A percentile compares a stretch with the other conserved stretches of the same genome.
These are phyloP conservation scores for Megalopta genalis DNA, from an alignment of 1,140 invertebrate genomes.

Conservation along the genomic window DNA sequence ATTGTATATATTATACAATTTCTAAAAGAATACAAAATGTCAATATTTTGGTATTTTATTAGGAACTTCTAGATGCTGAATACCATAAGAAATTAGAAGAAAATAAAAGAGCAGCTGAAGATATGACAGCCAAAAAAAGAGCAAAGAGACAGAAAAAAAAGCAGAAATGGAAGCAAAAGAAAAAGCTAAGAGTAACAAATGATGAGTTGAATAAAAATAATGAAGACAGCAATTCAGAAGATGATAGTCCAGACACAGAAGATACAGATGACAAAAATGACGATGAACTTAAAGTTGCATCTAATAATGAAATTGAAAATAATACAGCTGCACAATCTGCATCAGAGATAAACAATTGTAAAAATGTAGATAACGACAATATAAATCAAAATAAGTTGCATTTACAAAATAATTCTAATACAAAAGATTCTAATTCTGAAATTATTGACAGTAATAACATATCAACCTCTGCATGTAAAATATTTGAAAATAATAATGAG, in stretches of 20 bases:
- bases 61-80: slow-evolving; percentile 90
- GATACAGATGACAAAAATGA: slow-evolving; percentile 51
- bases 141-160: slow-evolving; percentile 91
- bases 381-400: slow-evolving; percentile 16
- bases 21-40: not conserved
- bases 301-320: not conserved
- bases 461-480: not conserved
- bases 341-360: slow-evolving; percentile 9
- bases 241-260: slow-evolving; percentile 27
- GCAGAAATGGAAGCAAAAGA: slow-evolving; percentile 81
- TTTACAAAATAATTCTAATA: slow-evolving; percentile 19
- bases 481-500: not conserved
- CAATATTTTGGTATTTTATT: not conserved
- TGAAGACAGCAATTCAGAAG: slow-evolving; percentile 48
- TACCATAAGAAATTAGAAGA: slow-evolving; percentile 91
- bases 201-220: slow-evolving; percentile 57
- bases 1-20: too few species aligned
- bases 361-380: slow-evolving; percentile 1
- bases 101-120: slow-evolving; percentile 88
- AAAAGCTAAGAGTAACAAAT: slow-evolving; percentile 77
- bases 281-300: slow-evolving; percentile 43
- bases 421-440: slow-evolving; percentile 48
- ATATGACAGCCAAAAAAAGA: slow-evolving; percentile 91
- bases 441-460: not conserved
- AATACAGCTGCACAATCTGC: not conserved